Percentiles rank a stretch among this genome's conserved stretches.
Conservation (phyloP, 2,888 invertebrate genomes). For the Magallana nippona region DNA sequence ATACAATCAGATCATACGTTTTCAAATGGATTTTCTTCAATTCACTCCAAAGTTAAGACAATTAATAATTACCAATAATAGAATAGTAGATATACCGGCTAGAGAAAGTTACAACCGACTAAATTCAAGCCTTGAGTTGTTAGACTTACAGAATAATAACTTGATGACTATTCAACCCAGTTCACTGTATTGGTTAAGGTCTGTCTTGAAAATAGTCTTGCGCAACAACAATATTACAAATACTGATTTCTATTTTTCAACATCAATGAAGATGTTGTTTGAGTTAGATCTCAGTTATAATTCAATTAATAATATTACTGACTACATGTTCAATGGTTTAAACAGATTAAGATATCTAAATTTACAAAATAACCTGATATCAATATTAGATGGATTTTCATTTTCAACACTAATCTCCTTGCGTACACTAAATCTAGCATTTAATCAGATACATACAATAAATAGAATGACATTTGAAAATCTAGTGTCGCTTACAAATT, state of each 20-base stretch:
- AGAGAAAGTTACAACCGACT: neutral
- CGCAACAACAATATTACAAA: slow-evolving; percentile 2
- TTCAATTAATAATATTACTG: neutral
- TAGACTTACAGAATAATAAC: neutral
- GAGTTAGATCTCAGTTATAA: slow-evolving; percentile 15
- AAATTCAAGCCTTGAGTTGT: neutral
- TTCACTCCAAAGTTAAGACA: neutral
- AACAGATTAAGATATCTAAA: neutral
- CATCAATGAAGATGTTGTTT: neutral
- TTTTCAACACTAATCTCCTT: neutral
- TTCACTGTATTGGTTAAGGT: neutral
- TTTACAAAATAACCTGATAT: neutral
- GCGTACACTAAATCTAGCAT: neutral
- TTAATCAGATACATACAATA: slow-evolving; percentile 14
- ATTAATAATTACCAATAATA: neutral
- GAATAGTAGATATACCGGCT: neutral
- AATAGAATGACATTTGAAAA: neutral
- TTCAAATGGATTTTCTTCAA: neutral
- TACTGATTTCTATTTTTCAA: slow-evolving; percentile 12
- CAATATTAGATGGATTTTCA: neutral
- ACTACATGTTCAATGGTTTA: neutral
- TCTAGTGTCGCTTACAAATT: slow-evolving; percentile 22
- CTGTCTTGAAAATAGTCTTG: neutral
- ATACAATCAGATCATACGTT: neutral
- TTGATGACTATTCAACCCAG: neutral